Evolutionary conservation across 2,113 vertebrate genomes (phyloP).

Genomic region (Peromyscus maniculatus): DNA sequence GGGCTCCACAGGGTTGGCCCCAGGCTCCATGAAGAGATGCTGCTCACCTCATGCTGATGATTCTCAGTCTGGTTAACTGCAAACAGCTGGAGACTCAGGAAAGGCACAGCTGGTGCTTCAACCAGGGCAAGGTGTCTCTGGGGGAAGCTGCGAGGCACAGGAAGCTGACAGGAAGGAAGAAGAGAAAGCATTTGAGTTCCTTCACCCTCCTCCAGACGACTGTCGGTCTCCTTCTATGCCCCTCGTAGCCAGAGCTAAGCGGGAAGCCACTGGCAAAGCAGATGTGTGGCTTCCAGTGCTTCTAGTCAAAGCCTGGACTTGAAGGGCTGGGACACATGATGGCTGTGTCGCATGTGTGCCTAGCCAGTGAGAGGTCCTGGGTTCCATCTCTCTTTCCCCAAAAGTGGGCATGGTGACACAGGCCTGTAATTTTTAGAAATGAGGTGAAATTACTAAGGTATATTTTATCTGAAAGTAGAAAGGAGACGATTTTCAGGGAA

Average conservation of each 20-base stretch:
- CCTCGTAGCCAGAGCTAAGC: background rate
- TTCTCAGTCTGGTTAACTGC: background rate
- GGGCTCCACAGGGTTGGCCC: background rate
- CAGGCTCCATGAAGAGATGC: background rate
- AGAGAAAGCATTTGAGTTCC: background rate
- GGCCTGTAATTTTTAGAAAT: background rate
- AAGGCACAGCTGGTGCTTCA: background rate
- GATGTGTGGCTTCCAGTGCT: background rate
- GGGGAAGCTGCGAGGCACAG: background rate
- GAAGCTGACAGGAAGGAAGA: background rate
- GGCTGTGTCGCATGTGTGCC: background rate
- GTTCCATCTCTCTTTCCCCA: background rate
- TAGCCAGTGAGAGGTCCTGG: background rate
- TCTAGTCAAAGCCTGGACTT: background rate
- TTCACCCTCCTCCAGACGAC: background rate
- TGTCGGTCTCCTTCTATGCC: background rate
- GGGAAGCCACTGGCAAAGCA: background rate
- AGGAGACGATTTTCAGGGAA: background rate
- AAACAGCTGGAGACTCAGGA: background rate
- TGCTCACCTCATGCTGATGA: constrained; percentile 4
- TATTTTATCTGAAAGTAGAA: background rate
- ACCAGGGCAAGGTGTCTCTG: background rate
- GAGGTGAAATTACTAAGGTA: background rate
- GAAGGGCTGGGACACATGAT: background rate
- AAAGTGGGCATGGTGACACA: background rate